Conservation (phyloP, 2,113 vertebrate species). For the Phyllostomus discolor region DNA sequence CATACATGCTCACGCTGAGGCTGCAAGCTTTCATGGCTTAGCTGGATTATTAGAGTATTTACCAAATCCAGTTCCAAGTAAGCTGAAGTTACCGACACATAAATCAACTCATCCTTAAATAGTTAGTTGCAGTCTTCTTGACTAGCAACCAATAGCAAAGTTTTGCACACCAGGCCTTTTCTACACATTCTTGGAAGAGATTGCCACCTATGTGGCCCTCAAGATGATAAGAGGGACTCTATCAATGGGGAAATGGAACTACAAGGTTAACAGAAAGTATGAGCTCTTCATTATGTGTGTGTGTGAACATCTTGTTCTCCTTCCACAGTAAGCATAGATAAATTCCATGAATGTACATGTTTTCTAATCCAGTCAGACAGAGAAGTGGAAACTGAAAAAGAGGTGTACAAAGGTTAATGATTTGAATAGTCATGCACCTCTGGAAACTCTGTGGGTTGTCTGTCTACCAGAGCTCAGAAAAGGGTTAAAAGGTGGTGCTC, state of each 20-base stretch:
- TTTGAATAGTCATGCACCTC: conserved; percentile 76
- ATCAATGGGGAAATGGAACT: neutral
- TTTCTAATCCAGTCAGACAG: conserved; percentile 57
- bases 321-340: conserved; percentile 43
- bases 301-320: neutral
- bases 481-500: conserved; percentile 58
- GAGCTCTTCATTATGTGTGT: neutral
- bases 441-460: conserved; percentile 70
- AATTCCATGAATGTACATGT: conserved; percentile 2
- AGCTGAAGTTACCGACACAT: conserved; percentile 73
- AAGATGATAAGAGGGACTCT: conserved; percentile 15
- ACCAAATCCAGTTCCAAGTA: conserved; percentile 70
- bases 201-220: conserved; percentile 44
- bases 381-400: conserved; percentile 70
- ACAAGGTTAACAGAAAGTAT: conserved; percentile 45
- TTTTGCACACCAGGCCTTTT: conserved; percentile 73
- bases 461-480: conserved; percentile 66
- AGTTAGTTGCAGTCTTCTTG: conserved; percentile 77
- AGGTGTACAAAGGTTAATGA: conserved; percentile 67
- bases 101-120: conserved; percentile 72
- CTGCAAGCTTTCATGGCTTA: neutral
- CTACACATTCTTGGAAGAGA: conserved; percentile 68
- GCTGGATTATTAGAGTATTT: conserved; percentile 73
- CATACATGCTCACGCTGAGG: conserved; percentile 7
- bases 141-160: conserved; percentile 58